phyloP scores from a whole-genome alignment of 2,113 vertebrate species.

The Neofelis nebulosa region DNA sequence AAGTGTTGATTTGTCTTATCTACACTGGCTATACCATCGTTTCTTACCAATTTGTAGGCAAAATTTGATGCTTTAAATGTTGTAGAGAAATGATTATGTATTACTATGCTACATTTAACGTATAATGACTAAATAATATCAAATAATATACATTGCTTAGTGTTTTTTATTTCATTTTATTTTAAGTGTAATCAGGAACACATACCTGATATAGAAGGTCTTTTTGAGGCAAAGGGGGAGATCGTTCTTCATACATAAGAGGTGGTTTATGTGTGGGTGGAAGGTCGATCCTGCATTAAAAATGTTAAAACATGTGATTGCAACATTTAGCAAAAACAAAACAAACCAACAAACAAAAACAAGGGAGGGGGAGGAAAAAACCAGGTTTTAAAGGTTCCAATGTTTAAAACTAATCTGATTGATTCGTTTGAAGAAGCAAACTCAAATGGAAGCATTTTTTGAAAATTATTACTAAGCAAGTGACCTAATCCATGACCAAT shows the following conservation, averaged over 20 bases:
- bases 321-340: not conserved
- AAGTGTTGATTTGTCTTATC: not conserved
- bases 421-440: slow-evolving; percentile 14
- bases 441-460: not conserved
- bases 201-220: slow-evolving; percentile 83
- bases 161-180: slow-evolving; percentile 20
- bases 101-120: not conserved
- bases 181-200: not conserved
- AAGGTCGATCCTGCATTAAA: slow-evolving; percentile 85
- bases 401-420: not conserved
- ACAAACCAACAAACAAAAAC: not conserved
- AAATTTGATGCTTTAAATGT: not conserved
- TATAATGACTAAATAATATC: not conserved
- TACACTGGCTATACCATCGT: not conserved
- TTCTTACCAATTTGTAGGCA: not conserved
- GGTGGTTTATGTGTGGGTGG: slow-evolving; percentile 87
- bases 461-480: not conserved
- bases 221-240: slow-evolving; percentile 78
- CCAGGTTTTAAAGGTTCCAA: not conserved
- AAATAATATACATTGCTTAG: not conserved
- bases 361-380: not conserved
- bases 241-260: slow-evolving; percentile 78
- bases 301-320: slow-evolving; percentile 39
- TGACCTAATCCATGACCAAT: not conserved
- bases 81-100: slow-evolving; percentile 41